Evolutionary conservation across 2,797 vertebrate genomes (phyloP).

Genomic region (Babyrousa celebensis): DNA sequence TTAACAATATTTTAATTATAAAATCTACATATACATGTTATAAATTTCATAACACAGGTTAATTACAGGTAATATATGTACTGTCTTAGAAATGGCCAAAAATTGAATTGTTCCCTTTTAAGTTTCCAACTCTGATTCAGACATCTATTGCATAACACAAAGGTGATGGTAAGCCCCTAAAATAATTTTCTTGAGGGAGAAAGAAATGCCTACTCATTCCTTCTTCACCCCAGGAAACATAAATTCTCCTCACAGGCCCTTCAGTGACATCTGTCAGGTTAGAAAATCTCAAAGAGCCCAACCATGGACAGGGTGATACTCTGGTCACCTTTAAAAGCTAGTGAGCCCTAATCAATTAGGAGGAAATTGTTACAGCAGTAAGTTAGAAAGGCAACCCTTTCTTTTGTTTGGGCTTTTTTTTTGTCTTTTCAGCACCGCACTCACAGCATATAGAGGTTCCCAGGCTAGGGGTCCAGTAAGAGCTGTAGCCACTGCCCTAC

Average conservation of each 20-base stretch:
- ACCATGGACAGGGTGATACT: not conserved
- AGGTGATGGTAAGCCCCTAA: not conserved
- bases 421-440: no score
- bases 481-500: no score
- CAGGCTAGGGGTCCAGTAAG: no score
- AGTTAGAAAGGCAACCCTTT: not conserved
- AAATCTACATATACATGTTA: not conserved
- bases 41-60: not conserved
- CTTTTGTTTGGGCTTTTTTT: no score
- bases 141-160: not conserved
- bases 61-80: not conserved
- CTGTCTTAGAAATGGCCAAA: not conserved
- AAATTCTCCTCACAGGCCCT: not conserved
- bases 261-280: not conserved
- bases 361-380: not conserved
- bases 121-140: not conserved
- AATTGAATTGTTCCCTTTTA: not conserved
- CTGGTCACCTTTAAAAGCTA: not conserved
- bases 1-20: conserved; percentile 64
- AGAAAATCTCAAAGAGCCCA: conserved; percentile 19
- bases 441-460: no score
- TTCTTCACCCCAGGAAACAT: not conserved
- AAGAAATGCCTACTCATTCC: not conserved
- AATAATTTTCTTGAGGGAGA: not conserved
- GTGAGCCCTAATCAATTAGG: not conserved